These are phyloP conservation scores for Daphoenositta chrysoptera DNA, from an alignment of 2,113 vertebrate genomes.

Conservation along the genomic window DNA sequence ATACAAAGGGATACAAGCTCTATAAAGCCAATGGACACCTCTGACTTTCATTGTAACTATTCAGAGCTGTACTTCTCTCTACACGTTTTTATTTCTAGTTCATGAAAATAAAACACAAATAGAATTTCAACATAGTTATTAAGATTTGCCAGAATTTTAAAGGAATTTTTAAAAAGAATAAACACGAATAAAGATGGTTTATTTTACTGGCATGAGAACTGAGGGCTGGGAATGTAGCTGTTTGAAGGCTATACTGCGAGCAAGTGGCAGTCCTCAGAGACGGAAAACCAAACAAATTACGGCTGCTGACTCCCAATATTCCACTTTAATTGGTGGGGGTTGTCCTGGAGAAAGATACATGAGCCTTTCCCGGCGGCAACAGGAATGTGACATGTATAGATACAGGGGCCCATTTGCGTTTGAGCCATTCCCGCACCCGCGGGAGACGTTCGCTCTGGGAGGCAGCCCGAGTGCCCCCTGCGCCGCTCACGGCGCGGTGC, in stretches of 20 bases:
- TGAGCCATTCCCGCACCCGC: accelerated
- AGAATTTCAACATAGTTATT: background rate
- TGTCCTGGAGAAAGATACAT: background rate
- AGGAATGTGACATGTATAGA: accelerated
- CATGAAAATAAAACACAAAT: background rate
- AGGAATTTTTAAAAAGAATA: background rate
- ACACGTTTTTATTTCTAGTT: background rate
- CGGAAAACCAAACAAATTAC: background rate
- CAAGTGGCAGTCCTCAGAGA: background rate
- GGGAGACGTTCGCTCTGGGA: accelerated
- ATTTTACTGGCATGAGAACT: background rate
- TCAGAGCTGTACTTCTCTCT: background rate
- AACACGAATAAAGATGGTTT: background rate
- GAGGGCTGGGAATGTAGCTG: background rate
- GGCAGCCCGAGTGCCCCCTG: background rate
- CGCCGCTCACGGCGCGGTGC: background rate
- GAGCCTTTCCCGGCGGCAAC: background rate
- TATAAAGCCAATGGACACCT: background rate
- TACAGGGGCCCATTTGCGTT: background rate
- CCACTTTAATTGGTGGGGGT: background rate
- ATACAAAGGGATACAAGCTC: background rate
- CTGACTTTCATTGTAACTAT: background rate
- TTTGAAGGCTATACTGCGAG: background rate
- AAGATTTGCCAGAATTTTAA: background rate
- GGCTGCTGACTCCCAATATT: background rate